phyloP scores from a whole-genome alignment of 2,113 vertebrate species.

The Aegotheles bennettii region DNA sequence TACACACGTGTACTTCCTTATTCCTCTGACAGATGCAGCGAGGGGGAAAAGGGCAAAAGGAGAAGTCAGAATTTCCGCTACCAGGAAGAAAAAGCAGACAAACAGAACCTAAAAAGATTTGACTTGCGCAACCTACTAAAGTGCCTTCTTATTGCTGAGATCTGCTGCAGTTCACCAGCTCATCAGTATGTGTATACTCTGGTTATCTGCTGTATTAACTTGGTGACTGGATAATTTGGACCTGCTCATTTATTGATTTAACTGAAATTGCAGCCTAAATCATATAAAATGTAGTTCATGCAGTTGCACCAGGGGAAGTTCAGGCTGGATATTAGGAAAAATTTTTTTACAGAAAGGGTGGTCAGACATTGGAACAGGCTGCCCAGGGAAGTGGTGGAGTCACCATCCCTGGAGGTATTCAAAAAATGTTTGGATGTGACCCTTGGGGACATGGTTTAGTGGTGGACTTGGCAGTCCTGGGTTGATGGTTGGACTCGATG shows the following conservation, averaged over 20 bases:
- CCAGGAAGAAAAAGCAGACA: background rate
- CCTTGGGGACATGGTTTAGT: too few species aligned
- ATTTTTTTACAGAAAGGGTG: too few species aligned
- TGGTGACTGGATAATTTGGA: background rate
- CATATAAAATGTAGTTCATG: background rate
- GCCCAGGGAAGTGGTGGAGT: too few species aligned
- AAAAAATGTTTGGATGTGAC: too few species aligned
- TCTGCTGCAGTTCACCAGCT: background rate
- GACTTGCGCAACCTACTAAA: background rate
- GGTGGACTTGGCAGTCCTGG: too few species aligned
- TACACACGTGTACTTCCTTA: background rate
- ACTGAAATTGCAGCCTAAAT: background rate
- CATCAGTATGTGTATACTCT: too few species aligned
- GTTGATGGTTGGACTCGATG: too few species aligned
- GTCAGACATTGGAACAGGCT: too few species aligned
- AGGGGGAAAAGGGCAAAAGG: background rate
- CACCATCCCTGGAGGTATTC: too few species aligned
- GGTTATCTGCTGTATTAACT: background rate
- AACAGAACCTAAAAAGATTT: background rate
- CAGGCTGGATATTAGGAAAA: too few species aligned
- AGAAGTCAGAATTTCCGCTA: background rate
- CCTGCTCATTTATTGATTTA: background rate
- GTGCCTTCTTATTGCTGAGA: background rate
- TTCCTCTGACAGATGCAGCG: background rate
- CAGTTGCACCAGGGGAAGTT: too few species aligned